Evolutionary conservation across 2,888 invertebrate species (phyloP), one percentile per base, ranked within the genome.

Genomic region (Drosophila flavopinicola): DNA sequence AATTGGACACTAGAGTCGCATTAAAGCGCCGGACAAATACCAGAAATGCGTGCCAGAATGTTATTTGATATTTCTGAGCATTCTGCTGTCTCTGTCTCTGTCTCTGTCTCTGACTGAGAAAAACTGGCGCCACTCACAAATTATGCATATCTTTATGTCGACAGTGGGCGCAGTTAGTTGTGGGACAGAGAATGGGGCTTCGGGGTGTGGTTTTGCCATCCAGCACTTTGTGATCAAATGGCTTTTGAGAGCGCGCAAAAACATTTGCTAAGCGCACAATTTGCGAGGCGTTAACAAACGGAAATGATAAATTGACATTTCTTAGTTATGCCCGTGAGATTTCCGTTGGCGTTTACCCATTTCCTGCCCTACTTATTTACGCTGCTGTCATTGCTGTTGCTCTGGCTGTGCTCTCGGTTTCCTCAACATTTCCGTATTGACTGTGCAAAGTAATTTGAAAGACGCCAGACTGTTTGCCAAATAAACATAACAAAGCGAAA

Each of bases 231-330:
- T 38, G 56, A 42, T 71, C 48, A 78, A 80, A 77, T 80, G 61
- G 60, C 69, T 69, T 76, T 76, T 59, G 53, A 77, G 63, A 56
- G 58, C 64, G 67, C 38, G 68, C 53, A 61, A 68, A 74, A 74
- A 58, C 54, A 65, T 65, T 68, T 57, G 49, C 49, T 41, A 42
- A 71, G 60, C 59, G 54, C 58, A 54, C 75, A 66, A 78, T 84
- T 84, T 78, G 75, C 78, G 57, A 65, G 69, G 69, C 83, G 67
- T 78, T 60, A 48, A 61, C 52, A 58, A 79, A 53, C 63, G 82
- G 87, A 85, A 86, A 82, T 85, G 87, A 87, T 85, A 87, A 85
- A 87, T 84, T 85, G 85, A 74, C 78, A 73, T 78, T 73, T 69
- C 54, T 53, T 47, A 60, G 44, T 58, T 66, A 48, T 64, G 44